Evolutionary conservation across 1,140 invertebrate species (phyloP).

Genomic region (Drosophila grimshawi): DNA sequence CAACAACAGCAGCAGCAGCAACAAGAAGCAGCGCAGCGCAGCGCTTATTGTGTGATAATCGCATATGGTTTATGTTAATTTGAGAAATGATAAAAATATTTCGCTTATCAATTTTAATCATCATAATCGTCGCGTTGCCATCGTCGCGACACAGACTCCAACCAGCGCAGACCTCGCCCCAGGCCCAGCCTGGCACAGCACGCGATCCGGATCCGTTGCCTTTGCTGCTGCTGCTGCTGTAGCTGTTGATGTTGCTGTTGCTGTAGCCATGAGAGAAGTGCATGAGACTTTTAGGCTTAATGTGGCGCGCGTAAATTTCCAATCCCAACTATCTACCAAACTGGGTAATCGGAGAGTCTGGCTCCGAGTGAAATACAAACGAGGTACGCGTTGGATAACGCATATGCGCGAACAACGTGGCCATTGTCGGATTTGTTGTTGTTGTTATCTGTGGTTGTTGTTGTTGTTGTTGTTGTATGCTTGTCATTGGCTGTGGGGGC

Average conservation of each 20-base stretch:
- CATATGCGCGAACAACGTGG: constrained; percentile 53
- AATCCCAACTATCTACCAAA: constrained; percentile 34
- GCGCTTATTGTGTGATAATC: constrained; percentile 79
- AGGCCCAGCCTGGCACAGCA: constrained; percentile 50
- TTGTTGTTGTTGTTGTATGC: constrained; percentile 37
- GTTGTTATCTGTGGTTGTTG: constrained; percentile 3
- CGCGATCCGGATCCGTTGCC: constrained; percentile 58
- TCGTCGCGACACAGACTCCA: constrained; percentile 51
- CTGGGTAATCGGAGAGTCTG: constrained; percentile 66
- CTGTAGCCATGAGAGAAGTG: constrained; percentile 14
- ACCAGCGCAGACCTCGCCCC: constrained; percentile 8
- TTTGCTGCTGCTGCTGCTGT: constrained; percentile 10
- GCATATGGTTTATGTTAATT: constrained; percentile 81
- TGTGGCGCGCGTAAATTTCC: constrained; percentile 68
- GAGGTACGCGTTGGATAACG: constrained; percentile 76
- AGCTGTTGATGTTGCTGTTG: constrained; percentile 15
- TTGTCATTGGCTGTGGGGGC: constrained; percentile 45
- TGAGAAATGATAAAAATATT: constrained; percentile 82
- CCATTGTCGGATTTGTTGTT: constrained; percentile 39
- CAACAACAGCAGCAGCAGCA: constrained; percentile 1
- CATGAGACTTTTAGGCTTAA: constrained; percentile 49
- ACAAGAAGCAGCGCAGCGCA: constrained; percentile 23
- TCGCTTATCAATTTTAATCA: constrained; percentile 81
- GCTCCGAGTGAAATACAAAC: constrained; percentile 73
- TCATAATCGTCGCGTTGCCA: constrained; percentile 75